Evolutionary conservation across 2,113 vertebrate species (phyloP).

Genomic region (Puffinus mauretanicus): DNA sequence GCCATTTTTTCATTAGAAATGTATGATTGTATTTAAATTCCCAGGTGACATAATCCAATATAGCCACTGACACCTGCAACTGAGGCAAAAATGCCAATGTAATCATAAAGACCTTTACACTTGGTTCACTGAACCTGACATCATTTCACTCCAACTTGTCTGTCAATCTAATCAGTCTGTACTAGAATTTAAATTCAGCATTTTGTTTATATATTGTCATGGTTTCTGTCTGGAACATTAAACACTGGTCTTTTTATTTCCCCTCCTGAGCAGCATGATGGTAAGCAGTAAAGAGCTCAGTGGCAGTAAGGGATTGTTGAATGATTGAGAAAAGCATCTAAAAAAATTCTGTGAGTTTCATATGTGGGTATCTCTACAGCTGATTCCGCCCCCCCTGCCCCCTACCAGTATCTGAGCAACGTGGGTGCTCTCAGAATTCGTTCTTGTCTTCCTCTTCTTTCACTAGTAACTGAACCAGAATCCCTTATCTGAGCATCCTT

Average conservation of each 20-base stretch:
- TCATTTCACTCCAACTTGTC: background rate
- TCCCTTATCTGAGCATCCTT: background rate
- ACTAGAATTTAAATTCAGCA: background rate
- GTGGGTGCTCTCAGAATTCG: background rate
- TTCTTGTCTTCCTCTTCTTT: background rate
- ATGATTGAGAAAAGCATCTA: background rate
- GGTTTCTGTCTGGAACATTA: background rate
- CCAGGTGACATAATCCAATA: background rate
- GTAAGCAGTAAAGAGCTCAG: background rate
- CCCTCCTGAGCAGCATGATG: background rate
- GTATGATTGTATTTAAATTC: constrained; percentile 9
- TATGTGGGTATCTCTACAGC: background rate
- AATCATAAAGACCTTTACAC: background rate
- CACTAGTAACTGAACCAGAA: background rate
- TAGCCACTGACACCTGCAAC: background rate
- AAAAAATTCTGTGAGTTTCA: background rate
- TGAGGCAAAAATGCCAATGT: background rate
- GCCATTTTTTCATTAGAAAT: background rate
- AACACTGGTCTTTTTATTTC: background rate
- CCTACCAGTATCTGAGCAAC: background rate
- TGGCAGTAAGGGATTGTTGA: background rate
- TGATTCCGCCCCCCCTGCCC: background rate
- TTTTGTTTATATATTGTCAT: background rate
- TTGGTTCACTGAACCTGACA: background rate
- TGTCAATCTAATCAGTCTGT: background rate